Evolutionary conservation across 23 tunicate species (phyloP).

Genomic region (Ascidia mentula): DNA sequence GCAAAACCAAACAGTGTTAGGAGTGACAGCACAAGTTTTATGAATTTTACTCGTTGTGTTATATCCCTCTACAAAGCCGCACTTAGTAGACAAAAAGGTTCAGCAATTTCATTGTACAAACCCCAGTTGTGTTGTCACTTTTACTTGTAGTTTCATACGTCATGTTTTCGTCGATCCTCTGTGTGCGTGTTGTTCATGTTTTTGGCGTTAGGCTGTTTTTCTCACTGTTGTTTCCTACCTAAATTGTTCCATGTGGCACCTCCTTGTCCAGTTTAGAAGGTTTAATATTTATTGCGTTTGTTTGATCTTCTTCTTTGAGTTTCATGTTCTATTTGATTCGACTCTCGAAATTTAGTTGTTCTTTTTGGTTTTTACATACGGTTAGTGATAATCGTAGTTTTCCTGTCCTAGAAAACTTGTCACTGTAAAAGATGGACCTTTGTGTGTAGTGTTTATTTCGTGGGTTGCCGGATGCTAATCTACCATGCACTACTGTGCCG

Average conservation of each 20-base stretch:
- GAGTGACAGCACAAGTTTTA: neutral
- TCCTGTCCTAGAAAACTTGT: neutral
- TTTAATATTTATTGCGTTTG: neutral
- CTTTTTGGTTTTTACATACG: neutral
- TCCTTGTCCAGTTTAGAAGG: neutral
- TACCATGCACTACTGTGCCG: neutral
- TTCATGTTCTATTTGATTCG: neutral
- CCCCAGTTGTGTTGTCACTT: neutral
- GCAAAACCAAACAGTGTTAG: slow-evolving; percentile 10
- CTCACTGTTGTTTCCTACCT: neutral
- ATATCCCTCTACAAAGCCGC: neutral
- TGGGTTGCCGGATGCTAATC: neutral
- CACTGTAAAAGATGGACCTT: neutral
- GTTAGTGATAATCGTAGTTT: neutral
- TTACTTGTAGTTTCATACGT: slow-evolving; percentile 3
- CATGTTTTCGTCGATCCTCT: neutral
- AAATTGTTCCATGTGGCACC: neutral
- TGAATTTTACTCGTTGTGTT: neutral
- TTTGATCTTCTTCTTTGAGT: neutral
- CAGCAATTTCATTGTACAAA: neutral
- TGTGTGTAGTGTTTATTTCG: neutral
- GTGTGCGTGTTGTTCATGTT: neutral
- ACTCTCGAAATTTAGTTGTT: neutral
- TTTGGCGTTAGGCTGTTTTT: too few species aligned
- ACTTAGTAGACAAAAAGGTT: neutral